Evolutionary conservation across 2,797 vertebrate genomes (phyloP), one percentile per base, ranked within the genome.

Genomic region (Myotis findleyi): DNA sequence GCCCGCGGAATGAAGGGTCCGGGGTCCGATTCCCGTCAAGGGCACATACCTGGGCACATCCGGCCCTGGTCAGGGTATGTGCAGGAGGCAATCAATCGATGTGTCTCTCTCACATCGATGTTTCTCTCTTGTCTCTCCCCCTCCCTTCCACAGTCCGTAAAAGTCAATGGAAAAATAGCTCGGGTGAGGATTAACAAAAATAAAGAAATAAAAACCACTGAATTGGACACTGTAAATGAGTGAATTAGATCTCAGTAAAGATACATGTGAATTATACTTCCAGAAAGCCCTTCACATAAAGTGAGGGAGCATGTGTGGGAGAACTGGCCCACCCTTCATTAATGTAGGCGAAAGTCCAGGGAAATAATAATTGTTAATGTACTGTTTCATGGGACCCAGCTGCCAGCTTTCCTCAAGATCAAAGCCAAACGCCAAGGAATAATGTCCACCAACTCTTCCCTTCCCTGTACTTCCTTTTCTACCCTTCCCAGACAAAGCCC

Each of bases 371-470:
- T 36, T 69, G 12, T 6, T 6, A 38, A 17, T 77, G 44, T 49
- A 77, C 80, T 79, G 49, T 83, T 87, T 64, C 7, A 10, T 53
- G n/a, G 73, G 82, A 83, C 36, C 33, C 64, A 55, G 62, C 20
- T 59, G 76, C 55, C 85, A 72, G 71, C 62, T 92, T 89, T 90
- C 33, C 64, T 92, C 27, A 8, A 33, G 36, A 92, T 80, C 25
- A 87, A 94, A 94, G 92, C 85, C 47, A 71, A 93, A 38, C 85
- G 92, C 59, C 41, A 59, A 82, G 85, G 41, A 71, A 80, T 47
- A 69, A 51, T 47, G 77, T 85, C 66, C 30, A 57, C 30, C 27
- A n/a, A 5, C n/a, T 30, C 75, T 72, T 59, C 47, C 30, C n/a
- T 44, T 49, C 14, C 36, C 14, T 13, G 14, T 27, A n/a, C 41